A percentile compares a stretch with the other conserved stretches of the same genome.
Conservation (phyloP, 2,888 invertebrate genomes). For the Trachelus stipa region DNA sequence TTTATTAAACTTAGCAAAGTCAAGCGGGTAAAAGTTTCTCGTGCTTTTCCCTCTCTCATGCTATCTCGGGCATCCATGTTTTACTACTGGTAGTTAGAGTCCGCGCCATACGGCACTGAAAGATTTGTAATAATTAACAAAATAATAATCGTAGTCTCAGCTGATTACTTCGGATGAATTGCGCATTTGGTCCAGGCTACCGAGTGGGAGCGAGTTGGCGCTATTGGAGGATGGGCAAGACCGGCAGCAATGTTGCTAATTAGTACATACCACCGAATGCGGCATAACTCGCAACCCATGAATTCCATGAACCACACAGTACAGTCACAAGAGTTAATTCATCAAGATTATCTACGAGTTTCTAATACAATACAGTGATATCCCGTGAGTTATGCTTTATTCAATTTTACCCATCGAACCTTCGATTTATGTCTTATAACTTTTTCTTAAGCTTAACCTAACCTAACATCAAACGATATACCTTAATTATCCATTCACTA, state of each 20-base stretch:
- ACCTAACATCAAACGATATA: neutral
- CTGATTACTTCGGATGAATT: slow-evolving; percentile 46
- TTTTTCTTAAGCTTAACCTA: neutral
- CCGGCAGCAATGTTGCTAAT: slow-evolving; percentile 62
- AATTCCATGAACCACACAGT: slow-evolving; percentile 51
- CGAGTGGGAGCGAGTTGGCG: slow-evolving; percentile 12
- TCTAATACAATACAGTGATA: slow-evolving; percentile 1
- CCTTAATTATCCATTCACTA: neutral
- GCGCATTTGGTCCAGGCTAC: slow-evolving; percentile 18
- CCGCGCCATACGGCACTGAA: slow-evolving; percentile 14
- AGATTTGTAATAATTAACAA: slow-evolving; percentile 33
- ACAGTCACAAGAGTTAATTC: slow-evolving; percentile 25
- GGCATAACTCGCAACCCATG: slow-evolving; percentile 63
- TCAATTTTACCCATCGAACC: neutral
- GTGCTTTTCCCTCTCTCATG: slow-evolving; percentile 4
- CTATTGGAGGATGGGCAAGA: slow-evolving; percentile 12
- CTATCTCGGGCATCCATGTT: slow-evolving; percentile 14
- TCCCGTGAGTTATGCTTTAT: neutral
- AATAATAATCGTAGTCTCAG: slow-evolving; percentile 34
- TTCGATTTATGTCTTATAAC: too few relatives aligned
- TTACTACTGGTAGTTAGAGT: slow-evolving; percentile 12
- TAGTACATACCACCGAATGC: slow-evolving; percentile 63
- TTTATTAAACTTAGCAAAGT: slow-evolving; percentile 46
- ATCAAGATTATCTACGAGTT: slow-evolving; percentile 16
- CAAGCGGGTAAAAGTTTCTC: slow-evolving; percentile 16